These are phyloP conservation scores for Batillaria attramentaria DNA, from an alignment of 1,140 invertebrate genomes.

Conservation along the genomic window DNA sequence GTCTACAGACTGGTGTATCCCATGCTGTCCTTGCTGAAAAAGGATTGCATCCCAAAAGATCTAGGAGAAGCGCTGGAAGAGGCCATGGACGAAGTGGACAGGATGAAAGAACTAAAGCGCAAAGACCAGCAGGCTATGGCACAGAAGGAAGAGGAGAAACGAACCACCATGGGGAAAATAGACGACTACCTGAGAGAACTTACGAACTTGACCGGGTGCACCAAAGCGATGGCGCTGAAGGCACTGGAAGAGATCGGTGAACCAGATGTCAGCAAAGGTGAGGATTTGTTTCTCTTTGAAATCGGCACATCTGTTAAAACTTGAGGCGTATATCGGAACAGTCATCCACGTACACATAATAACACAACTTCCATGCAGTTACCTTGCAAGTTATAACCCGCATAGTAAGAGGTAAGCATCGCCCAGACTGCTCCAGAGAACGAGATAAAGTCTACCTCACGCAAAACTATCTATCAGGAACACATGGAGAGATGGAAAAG, in stretches of 20 bases:
- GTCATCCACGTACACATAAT: too few species aligned
- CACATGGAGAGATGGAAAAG: not conserved
- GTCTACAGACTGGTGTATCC: slow-evolving; percentile 42
- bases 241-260: slow-evolving; percentile 34
- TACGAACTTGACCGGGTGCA: slow-evolving; percentile 28
- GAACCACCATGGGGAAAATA: not conserved
- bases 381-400: too few species aligned
- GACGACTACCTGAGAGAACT: slow-evolving; percentile 29
- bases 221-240: slow-evolving; percentile 24
- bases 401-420: too few species aligned
- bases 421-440: too few species aligned
- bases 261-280: slow-evolving; percentile 48
- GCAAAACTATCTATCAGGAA: not conserved
- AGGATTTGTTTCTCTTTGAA: not conserved
- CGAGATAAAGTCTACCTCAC: too few species aligned
- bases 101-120: not conserved
- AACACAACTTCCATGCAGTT: too few species aligned
- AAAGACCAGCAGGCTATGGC: not conserved
- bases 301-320: not conserved
- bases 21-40: slow-evolving; percentile 52
- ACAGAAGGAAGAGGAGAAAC: not conserved
- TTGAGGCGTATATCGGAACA: not conserved
- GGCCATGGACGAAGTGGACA: slow-evolving; percentile 17
- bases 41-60: slow-evolving; percentile 32
- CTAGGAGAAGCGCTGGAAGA: slow-evolving; percentile 24